phyloP scores from a whole-genome alignment of 2,113 vertebrate species.

The Phrynocephalus versicolor region DNA sequence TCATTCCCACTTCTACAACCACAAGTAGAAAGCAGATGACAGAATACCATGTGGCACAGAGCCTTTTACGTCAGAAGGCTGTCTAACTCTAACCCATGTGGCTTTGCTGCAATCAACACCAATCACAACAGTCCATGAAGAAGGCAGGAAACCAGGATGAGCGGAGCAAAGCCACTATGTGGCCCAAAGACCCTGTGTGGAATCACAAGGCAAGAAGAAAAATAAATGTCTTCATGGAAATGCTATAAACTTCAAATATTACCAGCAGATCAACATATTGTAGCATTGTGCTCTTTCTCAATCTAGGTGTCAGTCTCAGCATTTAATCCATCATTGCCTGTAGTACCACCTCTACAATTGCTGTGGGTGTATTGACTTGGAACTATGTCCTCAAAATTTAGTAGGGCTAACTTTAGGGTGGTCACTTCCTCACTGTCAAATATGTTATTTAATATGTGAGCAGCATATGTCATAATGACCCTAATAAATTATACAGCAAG shows the following conservation, averaged over 20 bases:
- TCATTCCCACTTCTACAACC: neutral
- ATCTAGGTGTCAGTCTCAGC: neutral
- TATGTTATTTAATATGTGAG: neutral
- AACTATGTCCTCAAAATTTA: neutral
- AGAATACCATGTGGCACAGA: neutral
- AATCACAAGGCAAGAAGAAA: too few relatives aligned
- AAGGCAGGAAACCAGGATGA: neutral
- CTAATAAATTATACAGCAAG: too few relatives aligned
- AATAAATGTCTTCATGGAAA: neutral
- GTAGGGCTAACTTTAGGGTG: neutral
- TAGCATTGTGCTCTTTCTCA: neutral
- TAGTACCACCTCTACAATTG: neutral
- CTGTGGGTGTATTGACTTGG: too few relatives aligned
- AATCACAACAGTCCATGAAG: neutral
- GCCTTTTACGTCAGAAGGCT: too few relatives aligned
- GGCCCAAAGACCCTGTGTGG: neutral
- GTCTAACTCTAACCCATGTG: neutral
- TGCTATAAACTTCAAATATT: neutral
- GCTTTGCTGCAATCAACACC: neutral
- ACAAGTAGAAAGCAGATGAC: neutral
- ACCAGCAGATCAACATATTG: neutral
- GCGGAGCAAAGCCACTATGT: neutral
- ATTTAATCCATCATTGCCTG: neutral
- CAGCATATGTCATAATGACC: too few relatives aligned
- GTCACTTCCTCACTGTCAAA: neutral